These are phyloP conservation scores for Caenorhabditis inopinata DNA, from an alignment of 1,140 invertebrate genomes.

Conservation along the genomic window DNA sequence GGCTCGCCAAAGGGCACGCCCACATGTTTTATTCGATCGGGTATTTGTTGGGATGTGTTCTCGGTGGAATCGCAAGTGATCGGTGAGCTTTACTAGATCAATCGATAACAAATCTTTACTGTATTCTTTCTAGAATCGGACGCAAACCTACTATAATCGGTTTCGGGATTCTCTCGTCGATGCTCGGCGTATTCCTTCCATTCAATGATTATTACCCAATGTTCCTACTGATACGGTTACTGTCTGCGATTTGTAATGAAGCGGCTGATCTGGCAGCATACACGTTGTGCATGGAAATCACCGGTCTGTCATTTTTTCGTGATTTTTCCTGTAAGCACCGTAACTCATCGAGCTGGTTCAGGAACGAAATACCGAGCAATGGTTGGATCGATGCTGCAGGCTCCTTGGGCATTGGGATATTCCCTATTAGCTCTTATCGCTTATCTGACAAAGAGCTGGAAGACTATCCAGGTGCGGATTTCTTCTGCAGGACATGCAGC, in stretches of 20 bases:
- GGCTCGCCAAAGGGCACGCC: conserved; percentile 64
- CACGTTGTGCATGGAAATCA: conserved; percentile 62
- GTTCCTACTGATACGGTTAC: conserved; percentile 63
- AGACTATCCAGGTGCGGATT: conserved; percentile 56
- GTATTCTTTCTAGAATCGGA: conserved; percentile 49
- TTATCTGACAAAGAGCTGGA: conserved; percentile 63
- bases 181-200: conserved; percentile 62
- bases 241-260: conserved; percentile 62
- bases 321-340: not conserved
- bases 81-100: conserved; percentile 18
- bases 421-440: conserved; percentile 61
- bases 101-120: not conserved
- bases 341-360: conserved; percentile 26
- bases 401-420: conserved; percentile 65
- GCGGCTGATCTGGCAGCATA: conserved; percentile 60
- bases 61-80: conserved; percentile 63
- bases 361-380: conserved; percentile 62
- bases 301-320: conserved; percentile 44
- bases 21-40: conserved; percentile 65
- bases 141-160: conserved; percentile 63
- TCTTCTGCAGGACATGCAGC: not conserved
- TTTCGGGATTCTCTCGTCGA: conserved; percentile 63
- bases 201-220: conserved; percentile 65
- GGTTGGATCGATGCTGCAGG: conserved; percentile 63
- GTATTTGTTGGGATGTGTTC: conserved; percentile 61